Base-by-base conservation (phyloP, 2,113 vertebrate species). In the Antigone vipio region DNA sequence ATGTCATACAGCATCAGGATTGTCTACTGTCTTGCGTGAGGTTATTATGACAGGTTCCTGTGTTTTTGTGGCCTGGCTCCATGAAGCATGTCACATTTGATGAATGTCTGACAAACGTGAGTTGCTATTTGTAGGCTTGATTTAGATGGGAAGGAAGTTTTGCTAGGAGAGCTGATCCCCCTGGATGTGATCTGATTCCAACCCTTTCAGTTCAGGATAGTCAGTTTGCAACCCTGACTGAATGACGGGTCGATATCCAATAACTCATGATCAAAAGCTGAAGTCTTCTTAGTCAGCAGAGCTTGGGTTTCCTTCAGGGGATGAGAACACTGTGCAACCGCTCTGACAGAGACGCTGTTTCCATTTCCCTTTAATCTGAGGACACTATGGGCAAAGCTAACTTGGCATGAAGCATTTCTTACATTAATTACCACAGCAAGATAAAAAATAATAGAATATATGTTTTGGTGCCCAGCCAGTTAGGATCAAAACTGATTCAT, bases 181-280 rank as follows among this genome's bases (percentile, higher is more conserved):
- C 74, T 91, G 89, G 93, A 95, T 93, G 84, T 90, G 81, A 91
- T 94, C 86, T 90, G 76, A 95, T 96, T 95, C 94, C 85, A 90
- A 82, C 68, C 74, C 50, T 92, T 97, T 97, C 96, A 81, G 89
- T 95, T 92, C 91, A 95, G 95, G 95, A 97, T 91, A 95, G 93
- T 95, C 92, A 89, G 87, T 93, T 74, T 94, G 66, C 91, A 96
- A 94, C 75, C 94, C 85, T 94, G 83, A 91, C 92, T 97, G 98
- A 98, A 92, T 97, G 97, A 98, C 16, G 88, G 96, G 88, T 98
- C 97, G 60, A 97, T 98, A 97, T 97, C 93, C 97, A 98, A 97
- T 98, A 98, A 97, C 89, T 97, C 94, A 87, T 96, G 97, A 98
- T 98, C 97, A 98, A 98, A 98, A 96, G 91, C 96, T 95, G 85